Conservation (phyloP, 2,797 vertebrate genomes). For the Parotocinclus haroldoi region DNA sequence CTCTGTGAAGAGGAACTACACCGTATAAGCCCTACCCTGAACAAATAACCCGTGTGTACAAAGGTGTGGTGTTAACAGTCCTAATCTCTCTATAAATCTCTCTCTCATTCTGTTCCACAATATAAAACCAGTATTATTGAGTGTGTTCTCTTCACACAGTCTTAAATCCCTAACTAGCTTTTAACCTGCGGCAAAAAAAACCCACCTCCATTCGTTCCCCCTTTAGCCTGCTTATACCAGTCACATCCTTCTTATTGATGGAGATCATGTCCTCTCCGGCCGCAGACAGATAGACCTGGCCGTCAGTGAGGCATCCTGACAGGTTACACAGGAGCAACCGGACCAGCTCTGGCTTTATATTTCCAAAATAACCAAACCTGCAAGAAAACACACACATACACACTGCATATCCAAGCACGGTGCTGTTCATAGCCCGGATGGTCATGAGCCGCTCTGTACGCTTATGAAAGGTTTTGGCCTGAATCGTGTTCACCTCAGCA, state of each 20-base stretch:
- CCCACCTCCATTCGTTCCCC: slow-evolving; percentile 77
- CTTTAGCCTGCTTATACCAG: slow-evolving; percentile 74
- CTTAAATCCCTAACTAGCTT: no score
- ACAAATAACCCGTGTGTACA: background rate
- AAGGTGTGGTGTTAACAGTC: background rate
- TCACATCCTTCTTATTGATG: slow-evolving; percentile 72
- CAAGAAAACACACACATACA: slow-evolving; percentile 16
- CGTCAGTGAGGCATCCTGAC: slow-evolving; percentile 83
- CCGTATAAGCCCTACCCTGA: background rate
- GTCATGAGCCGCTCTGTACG: background rate
- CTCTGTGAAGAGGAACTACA: background rate
- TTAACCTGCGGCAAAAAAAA: background rate
- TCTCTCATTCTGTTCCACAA: no score
- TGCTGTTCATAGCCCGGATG: background rate
- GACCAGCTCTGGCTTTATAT: slow-evolving; percentile 72
- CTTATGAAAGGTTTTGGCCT: background rate
- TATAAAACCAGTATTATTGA: no score
- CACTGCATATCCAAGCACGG: background rate
- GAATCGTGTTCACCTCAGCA: slow-evolving; percentile 81
- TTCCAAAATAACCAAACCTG: slow-evolving; percentile 92
- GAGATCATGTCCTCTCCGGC: slow-evolving; percentile 79
- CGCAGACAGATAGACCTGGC: slow-evolving; percentile 72
- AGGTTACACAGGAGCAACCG: slow-evolving; percentile 83
- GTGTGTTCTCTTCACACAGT: no score
- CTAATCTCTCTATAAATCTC: no score